Evolutionary conservation across 2,113 vertebrate species (phyloP), one percentile per base, ranked within the genome.

Genomic region (Noctilio leporinus): DNA sequence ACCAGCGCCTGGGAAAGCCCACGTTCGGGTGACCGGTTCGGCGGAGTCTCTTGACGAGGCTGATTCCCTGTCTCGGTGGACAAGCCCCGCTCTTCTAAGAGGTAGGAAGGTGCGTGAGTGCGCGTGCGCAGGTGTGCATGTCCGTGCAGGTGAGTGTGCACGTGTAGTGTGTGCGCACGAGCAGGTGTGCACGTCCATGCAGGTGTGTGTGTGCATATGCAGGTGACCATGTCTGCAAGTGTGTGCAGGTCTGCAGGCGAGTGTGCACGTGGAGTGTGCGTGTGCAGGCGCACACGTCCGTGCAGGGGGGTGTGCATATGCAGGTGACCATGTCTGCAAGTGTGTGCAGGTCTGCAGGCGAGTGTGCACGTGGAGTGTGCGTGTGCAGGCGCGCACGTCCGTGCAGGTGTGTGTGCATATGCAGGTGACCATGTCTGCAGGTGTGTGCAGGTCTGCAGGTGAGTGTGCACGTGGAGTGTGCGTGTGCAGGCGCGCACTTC

Each of bases 21-120:
- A 49, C 40, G n/a, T 26, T 64, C 6, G 1, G 35, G 38, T 12
- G 53, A 11, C 45, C 20, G 11, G 10, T 65, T 47, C 19, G 40
- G 81, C 51, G 5, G 53, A 40, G 49, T 17, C 19, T 17, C 30
- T 73, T n/a, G 33, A 6, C 5, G 67, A 72, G 33, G 26, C 57
- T 26, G 70, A 38, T 14, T 7, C 10, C 30, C 9, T 43, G 33
- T 11, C 40, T 33, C 24, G 53, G 51, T 19, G 24, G 45, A 1
- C 55, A 82, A 83, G 4, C 0, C 19, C 10, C 0, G 28, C 12
- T 38, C 40, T 26, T 12, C 47, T 9, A 45, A 24, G 0, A 57
- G 22, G 64, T 15, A 30, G 40, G 22, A 4, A 15, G 19, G 55
- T 69, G 72, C 1, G 10, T 33, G 14, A 53, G 40, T 1, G n/a